phyloP scores from a whole-genome alignment of 2,113 vertebrate genomes.

The Podilymbus podiceps region DNA sequence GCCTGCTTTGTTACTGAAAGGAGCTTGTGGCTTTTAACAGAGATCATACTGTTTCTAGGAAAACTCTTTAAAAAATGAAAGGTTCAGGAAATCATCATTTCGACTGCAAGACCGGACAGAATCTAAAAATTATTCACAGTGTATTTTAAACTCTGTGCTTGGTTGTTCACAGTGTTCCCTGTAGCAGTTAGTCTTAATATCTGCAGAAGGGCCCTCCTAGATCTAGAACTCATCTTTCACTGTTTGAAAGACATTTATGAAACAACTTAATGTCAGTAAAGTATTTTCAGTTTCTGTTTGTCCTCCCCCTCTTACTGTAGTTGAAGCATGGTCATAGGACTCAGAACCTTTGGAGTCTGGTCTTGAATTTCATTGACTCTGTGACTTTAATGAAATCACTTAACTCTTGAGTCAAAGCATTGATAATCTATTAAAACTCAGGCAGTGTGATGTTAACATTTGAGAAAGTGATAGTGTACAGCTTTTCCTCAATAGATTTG shows the following conservation, averaged over 20 bases:
- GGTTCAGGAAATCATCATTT: background rate
- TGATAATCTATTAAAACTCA: background rate
- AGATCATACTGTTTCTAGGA: background rate
- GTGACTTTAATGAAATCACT: background rate
- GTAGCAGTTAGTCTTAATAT: background rate
- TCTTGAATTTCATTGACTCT: background rate
- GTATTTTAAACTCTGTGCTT: background rate
- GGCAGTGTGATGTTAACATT: background rate
- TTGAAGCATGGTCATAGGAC: background rate
- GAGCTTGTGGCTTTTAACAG: background rate
- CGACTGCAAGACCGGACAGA: background rate
- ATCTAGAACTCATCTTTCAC: background rate
- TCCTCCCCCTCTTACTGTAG: background rate
- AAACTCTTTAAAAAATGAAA: background rate
- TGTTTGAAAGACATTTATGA: background rate
- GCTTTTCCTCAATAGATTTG: background rate
- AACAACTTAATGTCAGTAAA: background rate
- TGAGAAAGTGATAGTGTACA: background rate
- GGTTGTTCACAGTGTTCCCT: background rate
- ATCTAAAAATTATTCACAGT: background rate
- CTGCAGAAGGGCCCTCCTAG: background rate
- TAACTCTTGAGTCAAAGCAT: background rate
- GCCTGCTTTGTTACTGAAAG: background rate
- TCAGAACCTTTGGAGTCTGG: background rate
- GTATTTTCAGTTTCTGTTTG: background rate